phyloP scores from a whole-genome alignment of 2,113 vertebrate species.

The Delphinus delphis region DNA sequence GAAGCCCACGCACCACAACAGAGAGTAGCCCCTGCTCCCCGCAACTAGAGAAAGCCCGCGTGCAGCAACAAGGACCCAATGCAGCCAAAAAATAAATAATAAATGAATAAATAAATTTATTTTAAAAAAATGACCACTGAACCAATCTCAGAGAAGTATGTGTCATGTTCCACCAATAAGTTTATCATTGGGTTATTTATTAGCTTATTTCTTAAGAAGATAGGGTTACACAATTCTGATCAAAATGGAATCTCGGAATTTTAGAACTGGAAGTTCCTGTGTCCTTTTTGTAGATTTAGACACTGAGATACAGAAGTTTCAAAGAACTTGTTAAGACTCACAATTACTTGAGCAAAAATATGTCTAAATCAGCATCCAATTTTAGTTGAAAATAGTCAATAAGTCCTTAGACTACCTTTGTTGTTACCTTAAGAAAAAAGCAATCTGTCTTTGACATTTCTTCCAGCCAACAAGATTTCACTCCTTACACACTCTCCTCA shows the following conservation, averaged over 20 bases:
- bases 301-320: neutral
- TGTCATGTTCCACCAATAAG: too few relatives aligned
- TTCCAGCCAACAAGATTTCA: neutral
- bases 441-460: neutral
- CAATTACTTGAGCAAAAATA: neutral
- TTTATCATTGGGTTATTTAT: neutral
- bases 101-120: too few relatives aligned
- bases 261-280: neutral
- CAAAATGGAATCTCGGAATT: neutral
- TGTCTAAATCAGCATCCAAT: neutral
- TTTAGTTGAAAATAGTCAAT: neutral
- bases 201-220: neutral
- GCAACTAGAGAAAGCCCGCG: too few relatives aligned
- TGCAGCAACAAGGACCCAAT: too few relatives aligned
- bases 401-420: neutral
- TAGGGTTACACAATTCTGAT: neutral
- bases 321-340: conserved; percentile 30
- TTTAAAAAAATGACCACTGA: neutral
- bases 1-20: too few relatives aligned
- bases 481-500: neutral
- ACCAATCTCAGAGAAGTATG: neutral
- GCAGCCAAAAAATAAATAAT: too few relatives aligned
- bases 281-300: neutral
- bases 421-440: neutral
- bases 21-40: too few relatives aligned